phyloP scores from a whole-genome alignment of 1,140 invertebrate genomes.

The Anagrus nilaparvatae region DNA sequence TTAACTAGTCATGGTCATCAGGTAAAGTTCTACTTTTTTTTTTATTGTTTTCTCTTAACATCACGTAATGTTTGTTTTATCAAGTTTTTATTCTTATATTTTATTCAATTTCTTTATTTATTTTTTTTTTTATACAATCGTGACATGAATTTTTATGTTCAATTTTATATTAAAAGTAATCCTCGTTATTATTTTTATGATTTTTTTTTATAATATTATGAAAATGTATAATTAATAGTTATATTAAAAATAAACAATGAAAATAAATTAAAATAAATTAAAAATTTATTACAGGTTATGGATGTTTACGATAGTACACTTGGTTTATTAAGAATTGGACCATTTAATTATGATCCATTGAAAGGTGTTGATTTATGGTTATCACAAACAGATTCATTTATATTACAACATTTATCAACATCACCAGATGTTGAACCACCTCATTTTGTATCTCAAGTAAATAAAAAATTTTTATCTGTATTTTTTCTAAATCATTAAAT shows the following conservation, averaged over 20 bases:
- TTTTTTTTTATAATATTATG: too few species aligned
- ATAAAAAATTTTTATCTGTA: conserved; percentile 4
- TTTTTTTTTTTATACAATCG: too few species aligned
- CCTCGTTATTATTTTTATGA: too few species aligned
- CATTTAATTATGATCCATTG: conserved; percentile 87
- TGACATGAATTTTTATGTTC: background rate
- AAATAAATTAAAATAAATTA: conserved; percentile 7
- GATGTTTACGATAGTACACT: conserved; percentile 83
- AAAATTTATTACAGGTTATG: conserved; percentile 56
- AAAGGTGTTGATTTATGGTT: conserved; percentile 86
- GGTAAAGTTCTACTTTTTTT: conserved; percentile 38
- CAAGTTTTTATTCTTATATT: too few species aligned
- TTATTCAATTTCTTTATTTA: too few species aligned
- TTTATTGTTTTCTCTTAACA: background rate
- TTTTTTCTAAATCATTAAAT: too few species aligned
- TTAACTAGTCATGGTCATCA: conserved; percentile 76
- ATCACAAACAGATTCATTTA: conserved; percentile 83
- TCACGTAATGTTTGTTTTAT: too few species aligned
- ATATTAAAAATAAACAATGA: conserved; percentile 11
- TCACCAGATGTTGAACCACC: conserved; percentile 85
- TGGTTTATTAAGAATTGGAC: conserved; percentile 78
- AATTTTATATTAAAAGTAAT: conserved; percentile 5
- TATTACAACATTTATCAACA: conserved; percentile 84
- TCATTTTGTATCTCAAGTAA: conserved; percentile 72
- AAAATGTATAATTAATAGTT: conserved; percentile 8